A percentile compares a stretch with the other conserved stretches of the same genome.
These are phyloP conservation scores for Oscheius sp. DNA, from an alignment of 2,888 invertebrate genomes.

Conservation along the genomic window DNA sequence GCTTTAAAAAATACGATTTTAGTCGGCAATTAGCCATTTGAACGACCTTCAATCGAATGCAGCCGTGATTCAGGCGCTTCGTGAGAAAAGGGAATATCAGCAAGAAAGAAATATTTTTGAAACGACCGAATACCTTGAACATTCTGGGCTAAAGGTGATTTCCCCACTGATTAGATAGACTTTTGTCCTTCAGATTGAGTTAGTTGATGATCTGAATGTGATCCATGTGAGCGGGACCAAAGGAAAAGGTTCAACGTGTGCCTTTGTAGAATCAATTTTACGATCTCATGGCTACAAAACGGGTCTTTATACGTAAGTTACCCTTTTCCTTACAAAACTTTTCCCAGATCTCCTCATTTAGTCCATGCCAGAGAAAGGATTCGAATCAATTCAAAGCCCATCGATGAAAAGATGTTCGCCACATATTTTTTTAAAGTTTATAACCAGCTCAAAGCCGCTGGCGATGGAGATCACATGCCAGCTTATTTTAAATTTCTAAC, in stretches of 20 bases:
- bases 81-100: constrained; percentile 42
- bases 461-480: constrained; percentile 60
- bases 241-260: constrained; percentile 93
- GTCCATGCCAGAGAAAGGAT: constrained; percentile 90
- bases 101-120: constrained; percentile 47
- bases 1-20: no score
- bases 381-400: constrained; percentile 83
- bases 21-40: constrained; percentile 60
- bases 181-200: no score
- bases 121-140: constrained; percentile 37
- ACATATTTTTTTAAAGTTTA: constrained; percentile 84
- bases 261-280: constrained; percentile 88
- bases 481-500: constrained; percentile 93
- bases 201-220: constrained; percentile 75
- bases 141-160: constrained; percentile 38
- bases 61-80: constrained; percentile 64
- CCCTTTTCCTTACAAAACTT: not conserved
- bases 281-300: constrained; percentile 84
- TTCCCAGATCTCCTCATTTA: constrained; percentile 87
- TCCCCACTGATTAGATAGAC: not conserved
- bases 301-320: constrained; percentile 80
- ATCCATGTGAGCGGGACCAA: constrained; percentile 97
- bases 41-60: constrained; percentile 67
- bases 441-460: constrained; percentile 72
- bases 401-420: constrained; percentile 81